Evolutionary conservation across 2,797 vertebrate species (phyloP).

Genomic region (Cossypha dichroa): DNA sequence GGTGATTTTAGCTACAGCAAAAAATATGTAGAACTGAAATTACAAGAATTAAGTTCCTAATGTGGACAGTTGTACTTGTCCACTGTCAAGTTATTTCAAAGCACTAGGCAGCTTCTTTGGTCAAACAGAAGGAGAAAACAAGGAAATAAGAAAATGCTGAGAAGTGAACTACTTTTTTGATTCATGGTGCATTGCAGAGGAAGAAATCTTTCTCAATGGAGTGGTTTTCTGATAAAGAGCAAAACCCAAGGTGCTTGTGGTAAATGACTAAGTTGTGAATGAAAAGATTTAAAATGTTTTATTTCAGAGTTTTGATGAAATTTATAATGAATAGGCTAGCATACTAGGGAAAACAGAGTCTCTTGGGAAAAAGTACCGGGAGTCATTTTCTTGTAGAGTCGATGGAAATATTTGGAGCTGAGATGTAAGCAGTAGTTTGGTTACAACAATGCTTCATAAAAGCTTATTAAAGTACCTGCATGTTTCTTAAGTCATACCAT

Average conservation of each 20-base stretch:
- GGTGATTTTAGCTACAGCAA: not conserved
- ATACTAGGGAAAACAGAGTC: not conserved
- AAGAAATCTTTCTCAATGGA: not conserved
- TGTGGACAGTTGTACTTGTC: not conserved
- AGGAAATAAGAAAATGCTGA: not conserved
- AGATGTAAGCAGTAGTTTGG: not conserved
- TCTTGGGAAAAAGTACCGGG: not conserved
- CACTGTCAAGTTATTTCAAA: not conserved
- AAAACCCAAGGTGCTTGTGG: not conserved
- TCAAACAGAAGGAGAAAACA: not conserved
- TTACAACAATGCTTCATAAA: not conserved
- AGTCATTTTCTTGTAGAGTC: not conserved
- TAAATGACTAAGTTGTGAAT: not conserved
- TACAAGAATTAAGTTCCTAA: not conserved
- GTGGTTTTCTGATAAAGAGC: not conserved
- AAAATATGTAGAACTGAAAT: not conserved
- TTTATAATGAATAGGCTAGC: not conserved
- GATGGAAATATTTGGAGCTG: not conserved
- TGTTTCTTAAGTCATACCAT: rapidly evolving
- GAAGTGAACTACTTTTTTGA: not conserved
- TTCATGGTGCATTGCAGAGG: not conserved
- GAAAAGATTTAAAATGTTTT: not conserved
- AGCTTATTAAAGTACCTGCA: not conserved
- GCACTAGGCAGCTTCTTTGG: not conserved
- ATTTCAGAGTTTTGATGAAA: not conserved